phyloP scores from a whole-genome alignment of 2,888 invertebrate genomes.

The Neoaliturus tenellus region DNA sequence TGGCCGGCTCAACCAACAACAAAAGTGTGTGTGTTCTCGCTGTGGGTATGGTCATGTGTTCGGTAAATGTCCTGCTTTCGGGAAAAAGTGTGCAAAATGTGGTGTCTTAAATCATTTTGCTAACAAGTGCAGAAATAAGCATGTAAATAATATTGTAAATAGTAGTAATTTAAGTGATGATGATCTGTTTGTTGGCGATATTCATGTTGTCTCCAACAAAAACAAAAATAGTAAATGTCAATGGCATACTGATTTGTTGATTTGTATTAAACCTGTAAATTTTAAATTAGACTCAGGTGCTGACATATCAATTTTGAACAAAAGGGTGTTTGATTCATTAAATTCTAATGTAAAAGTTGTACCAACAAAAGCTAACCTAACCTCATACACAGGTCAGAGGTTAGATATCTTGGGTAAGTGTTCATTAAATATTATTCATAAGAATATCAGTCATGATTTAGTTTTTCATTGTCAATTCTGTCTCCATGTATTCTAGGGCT shows the following conservation, averaged over 20 bases:
- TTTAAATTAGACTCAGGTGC: constrained; percentile 55
- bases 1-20: neutral
- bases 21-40: constrained; percentile 56
- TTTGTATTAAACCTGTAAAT: neutral
- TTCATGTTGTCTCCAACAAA: constrained; percentile 5
- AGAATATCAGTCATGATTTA: neutral
- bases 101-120: constrained; percentile 59
- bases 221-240: neutral
- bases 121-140: neutral
- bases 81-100: constrained; percentile 58
- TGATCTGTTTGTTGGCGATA: neutral
- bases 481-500: neutral
- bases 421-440: neutral
- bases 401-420: constrained; percentile 8
- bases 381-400: constrained; percentile 10
- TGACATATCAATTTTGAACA: constrained; percentile 50
- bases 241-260: constrained; percentile 42
- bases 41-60: constrained; percentile 57
- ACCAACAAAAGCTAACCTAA: neutral
- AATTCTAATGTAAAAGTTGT: neutral
- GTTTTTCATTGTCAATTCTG: neutral
- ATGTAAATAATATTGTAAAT: neutral
- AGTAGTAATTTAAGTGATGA: neutral
- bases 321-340: constrained; percentile 31
- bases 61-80: constrained; percentile 60